These are phyloP conservation scores for Melanotus villosus DNA, from an alignment of 2,888 invertebrate species.

Conservation along the genomic window DNA sequence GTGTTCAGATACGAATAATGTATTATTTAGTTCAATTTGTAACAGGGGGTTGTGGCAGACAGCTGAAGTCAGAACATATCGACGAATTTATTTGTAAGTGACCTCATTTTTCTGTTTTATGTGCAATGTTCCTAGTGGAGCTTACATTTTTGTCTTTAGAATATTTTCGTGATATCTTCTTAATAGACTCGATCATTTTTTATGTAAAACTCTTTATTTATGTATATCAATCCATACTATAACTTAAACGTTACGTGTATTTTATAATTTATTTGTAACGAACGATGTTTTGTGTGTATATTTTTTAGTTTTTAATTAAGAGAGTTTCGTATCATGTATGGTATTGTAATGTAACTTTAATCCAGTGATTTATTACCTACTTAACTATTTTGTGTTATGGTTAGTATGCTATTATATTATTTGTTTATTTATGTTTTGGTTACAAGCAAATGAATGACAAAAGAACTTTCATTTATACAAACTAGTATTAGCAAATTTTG, in stretches of 20 bases:
- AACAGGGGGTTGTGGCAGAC: slow-evolving; percentile 55
- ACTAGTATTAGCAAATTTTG: slow-evolving; percentile 39
- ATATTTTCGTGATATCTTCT: slow-evolving; percentile 33
- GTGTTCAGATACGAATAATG: slow-evolving; percentile 9
- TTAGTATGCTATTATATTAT: no score
- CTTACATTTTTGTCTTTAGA: slow-evolving; percentile 16
- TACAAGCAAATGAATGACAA: no score
- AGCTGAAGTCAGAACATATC: slow-evolving; percentile 64
- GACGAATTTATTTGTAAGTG: slow-evolving; percentile 53
- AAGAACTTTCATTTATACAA: neutral
- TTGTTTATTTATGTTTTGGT: no score
- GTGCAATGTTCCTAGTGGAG: slow-evolving; percentile 35
- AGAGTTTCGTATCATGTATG: no score
- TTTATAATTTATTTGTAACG: no score
- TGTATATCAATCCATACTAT: neutral
- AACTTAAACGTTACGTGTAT: no score
- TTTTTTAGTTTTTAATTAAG: no score
- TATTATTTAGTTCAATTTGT: slow-evolving; percentile 31
- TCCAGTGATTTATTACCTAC: no score
- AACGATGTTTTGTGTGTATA: no score
- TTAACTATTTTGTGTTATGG: no score
- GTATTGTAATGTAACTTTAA: no score
- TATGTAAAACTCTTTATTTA: neutral
- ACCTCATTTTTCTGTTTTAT: slow-evolving; percentile 16
- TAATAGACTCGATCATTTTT: slow-evolving; percentile 8